Evolutionary conservation across 2,888 invertebrate species (phyloP), one percentile per base, ranked within the genome.

Genomic region (Oxytorus armatus): DNA sequence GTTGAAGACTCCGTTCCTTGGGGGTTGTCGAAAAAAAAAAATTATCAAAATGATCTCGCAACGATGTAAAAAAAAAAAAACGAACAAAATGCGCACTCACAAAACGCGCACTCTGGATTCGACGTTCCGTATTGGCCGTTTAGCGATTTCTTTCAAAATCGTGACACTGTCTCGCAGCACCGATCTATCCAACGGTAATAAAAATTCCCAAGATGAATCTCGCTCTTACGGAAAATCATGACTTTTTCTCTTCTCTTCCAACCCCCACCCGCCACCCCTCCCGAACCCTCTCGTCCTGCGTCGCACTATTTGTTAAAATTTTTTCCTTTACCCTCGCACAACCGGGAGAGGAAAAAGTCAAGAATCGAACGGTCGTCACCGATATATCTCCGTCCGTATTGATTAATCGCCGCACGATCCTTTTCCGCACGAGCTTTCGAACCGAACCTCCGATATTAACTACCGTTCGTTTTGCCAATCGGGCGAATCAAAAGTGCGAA

Each of bases 191-290:
- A 59, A 16, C 72, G 76, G 42, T 33, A 44, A 16, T 11, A 36
- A 47, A 49, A 73, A 55, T 55, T 63, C 29, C 21, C 55, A 5
- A 63, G 49, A 16, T 61, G 55, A 53, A 39, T 53, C 44, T 53
- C 76, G 80, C 49, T 61, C 77, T 51, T 73, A 29, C 36, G 72
- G 25, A 68, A 72, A 76, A 77, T 53, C 80, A 80, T 76, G 18
- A 36, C 5, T 57, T 21, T 25, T 33, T 8, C 7, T 42, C 18
- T 25, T 14, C 7, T 29, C 25, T 25, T 70, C 25, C n/a, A n/a
- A n/a, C n/a, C n/a, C n/a, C n/a, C n/a, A n/a, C n/a, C n/a, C n/a
- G n/a, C n/a, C n/a, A 14, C n/a, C 14, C 7, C 0, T 39, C 14
- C 10, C 23, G 33, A n/a, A n/a, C 18, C 11, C 47, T 47, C 16